Conservation (phyloP, 2,888 invertebrate genomes). For the Linnaemya vulpina region DNA sequence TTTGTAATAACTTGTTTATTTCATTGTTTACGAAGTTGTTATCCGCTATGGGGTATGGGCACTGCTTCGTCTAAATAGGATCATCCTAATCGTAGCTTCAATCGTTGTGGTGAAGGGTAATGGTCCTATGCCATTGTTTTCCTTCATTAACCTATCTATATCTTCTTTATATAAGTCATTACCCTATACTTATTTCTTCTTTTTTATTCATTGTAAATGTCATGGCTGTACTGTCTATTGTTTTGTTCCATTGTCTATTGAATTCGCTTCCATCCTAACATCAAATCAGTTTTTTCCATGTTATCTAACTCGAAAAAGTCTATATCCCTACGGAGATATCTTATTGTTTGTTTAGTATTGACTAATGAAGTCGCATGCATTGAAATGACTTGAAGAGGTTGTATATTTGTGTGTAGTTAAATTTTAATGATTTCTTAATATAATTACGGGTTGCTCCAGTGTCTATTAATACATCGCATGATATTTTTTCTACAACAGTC, state of each 20-base stretch:
- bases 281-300: constrained; percentile 9
- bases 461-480: constrained; percentile 47
- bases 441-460: constrained; percentile 39
- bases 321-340: constrained; percentile 22
- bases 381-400: constrained; percentile 12
- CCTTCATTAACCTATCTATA: constrained; percentile 33
- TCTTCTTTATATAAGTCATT: background rate
- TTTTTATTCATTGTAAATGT: constrained; percentile 1
- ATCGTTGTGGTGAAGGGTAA: constrained; percentile 39
- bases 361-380: constrained; percentile 34
- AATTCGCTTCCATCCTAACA: constrained; percentile 26
- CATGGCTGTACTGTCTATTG: background rate
- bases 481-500: constrained; percentile 10
- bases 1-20: constrained; percentile 45
- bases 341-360: constrained; percentile 27
- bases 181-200: constrained; percentile 3
- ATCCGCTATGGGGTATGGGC: constrained; percentile 53
- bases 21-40: constrained; percentile 51
- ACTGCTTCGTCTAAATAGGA: constrained; percentile 38
- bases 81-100: constrained; percentile 32
- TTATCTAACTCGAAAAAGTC: constrained; percentile 35
- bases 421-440: too few species aligned
- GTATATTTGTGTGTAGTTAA: background rate
- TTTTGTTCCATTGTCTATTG: constrained; percentile 1
- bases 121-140: constrained; percentile 40